A percentile compares a stretch with the other conserved stretches of the same genome.
These are phyloP conservation scores for Protomyctophum bolini DNA, from an alignment of 2,113 vertebrate genomes.

Conservation along the genomic window DNA sequence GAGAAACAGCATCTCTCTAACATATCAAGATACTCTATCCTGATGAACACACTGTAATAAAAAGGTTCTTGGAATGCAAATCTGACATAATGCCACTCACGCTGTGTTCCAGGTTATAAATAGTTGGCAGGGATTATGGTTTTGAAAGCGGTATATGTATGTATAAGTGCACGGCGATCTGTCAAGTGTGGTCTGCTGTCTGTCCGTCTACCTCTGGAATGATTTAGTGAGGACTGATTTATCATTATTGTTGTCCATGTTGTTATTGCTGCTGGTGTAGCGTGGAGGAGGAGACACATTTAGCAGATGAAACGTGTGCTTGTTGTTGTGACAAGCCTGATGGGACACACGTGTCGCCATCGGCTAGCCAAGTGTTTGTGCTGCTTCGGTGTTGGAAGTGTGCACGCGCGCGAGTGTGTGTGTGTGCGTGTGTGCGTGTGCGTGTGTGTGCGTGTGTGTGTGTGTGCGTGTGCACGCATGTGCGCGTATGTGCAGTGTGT, in stretches of 20 bases:
- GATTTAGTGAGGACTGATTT: too few relatives aligned
- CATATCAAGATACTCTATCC: not conserved
- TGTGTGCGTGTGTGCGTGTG: slow-evolving; percentile 7
- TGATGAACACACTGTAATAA: not conserved
- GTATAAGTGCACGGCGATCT: slow-evolving; percentile 31
- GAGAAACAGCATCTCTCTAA: not conserved
- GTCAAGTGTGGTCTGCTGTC: slow-evolving; percentile 38
- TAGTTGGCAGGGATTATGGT: slow-evolving; percentile 52
- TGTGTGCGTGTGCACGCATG: slow-evolving; percentile 17
- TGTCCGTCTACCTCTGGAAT: slow-evolving; percentile 45
- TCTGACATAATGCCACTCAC: too few relatives aligned
- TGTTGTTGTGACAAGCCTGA: slow-evolving; percentile 73
- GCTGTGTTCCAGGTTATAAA: slow-evolving; percentile 38
- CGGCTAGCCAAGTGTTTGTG: slow-evolving; percentile 36
- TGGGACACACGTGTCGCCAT: slow-evolving; percentile 65
- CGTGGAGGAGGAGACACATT: slow-evolving; percentile 61
- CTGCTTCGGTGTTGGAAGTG: not conserved
- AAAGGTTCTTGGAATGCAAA: slow-evolving; percentile 6
- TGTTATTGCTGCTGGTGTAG: slow-evolving; percentile 6
- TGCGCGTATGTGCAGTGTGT: not conserved
- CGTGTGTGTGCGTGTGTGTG: too few relatives aligned
- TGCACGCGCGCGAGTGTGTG: slow-evolving; percentile 55
- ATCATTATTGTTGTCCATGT: too few relatives aligned
- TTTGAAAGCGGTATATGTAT: slow-evolving; percentile 3
- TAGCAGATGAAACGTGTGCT: slow-evolving; percentile 62